phyloP scores from a whole-genome alignment of 2,113 vertebrate genomes.

The Cynocephalus volans region DNA sequence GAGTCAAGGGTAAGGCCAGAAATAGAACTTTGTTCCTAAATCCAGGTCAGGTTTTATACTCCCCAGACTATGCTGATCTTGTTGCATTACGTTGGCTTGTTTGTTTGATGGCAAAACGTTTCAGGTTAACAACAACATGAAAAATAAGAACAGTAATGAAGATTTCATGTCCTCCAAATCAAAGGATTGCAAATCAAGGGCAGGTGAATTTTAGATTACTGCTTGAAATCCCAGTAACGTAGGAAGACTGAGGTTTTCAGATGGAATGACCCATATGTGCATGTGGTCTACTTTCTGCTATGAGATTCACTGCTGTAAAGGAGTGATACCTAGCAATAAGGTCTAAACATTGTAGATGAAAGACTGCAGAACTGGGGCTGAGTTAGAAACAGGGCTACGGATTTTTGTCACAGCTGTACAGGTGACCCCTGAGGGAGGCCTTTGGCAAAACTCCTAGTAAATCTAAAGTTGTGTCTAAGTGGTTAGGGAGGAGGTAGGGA shows the following conservation, averaged over 20 bases:
- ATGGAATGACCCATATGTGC: background rate
- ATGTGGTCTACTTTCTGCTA: background rate
- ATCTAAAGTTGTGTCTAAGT: background rate
- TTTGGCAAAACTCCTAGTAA: constrained; percentile 30
- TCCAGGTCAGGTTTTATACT: constrained; percentile 50
- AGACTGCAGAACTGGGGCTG: background rate
- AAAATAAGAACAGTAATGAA: background rate
- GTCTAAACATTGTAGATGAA: background rate
- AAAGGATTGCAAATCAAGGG: background rate
- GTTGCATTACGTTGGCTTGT: background rate
- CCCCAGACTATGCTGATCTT: background rate
- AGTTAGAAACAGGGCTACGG: background rate
- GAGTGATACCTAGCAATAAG: background rate
- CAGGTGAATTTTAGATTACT: background rate
- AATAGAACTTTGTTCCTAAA: constrained; percentile 66
- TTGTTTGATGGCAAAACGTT: background rate
- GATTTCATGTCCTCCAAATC: background rate
- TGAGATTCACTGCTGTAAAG: background rate
- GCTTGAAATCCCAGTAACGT: background rate
- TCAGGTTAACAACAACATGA: background rate
- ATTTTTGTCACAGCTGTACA: background rate
- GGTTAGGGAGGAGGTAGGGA: background rate
- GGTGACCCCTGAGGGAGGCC: background rate
- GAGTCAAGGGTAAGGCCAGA: constrained; percentile 46
- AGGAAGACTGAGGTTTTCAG: background rate